Evolutionary conservation across 2,888 invertebrate genomes (phyloP).

Genomic region (Anoplius nigerrimus): DNA sequence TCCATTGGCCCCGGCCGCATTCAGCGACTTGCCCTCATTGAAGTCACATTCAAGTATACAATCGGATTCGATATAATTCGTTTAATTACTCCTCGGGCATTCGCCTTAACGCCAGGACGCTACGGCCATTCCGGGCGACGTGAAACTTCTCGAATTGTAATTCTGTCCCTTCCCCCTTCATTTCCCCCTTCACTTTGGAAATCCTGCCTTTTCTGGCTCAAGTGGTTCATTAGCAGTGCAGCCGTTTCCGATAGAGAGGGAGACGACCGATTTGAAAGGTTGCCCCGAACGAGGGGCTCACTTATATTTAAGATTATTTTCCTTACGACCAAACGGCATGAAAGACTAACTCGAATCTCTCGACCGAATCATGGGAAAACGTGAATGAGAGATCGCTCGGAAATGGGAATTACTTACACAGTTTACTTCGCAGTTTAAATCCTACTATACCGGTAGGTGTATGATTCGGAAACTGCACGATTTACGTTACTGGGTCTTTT

Average conservation of each 20-base stretch:
- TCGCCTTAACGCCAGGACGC: too few relatives aligned
- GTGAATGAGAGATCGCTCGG: background rate
- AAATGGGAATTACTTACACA: too few relatives aligned
- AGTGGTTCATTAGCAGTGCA: slow-evolving; percentile 41
- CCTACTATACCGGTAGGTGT: too few relatives aligned
- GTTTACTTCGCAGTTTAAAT: too few relatives aligned
- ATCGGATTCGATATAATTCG: slow-evolving; percentile 26
- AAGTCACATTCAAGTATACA: slow-evolving; percentile 20
- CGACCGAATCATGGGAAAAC: background rate
- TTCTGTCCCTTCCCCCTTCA: background rate
- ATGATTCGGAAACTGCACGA: too few relatives aligned
- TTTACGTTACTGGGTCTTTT: too few relatives aligned
- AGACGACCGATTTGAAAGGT: slow-evolving; percentile 3
- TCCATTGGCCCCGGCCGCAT: background rate
- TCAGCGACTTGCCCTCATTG: slow-evolving; percentile 15
- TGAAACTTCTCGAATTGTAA: slow-evolving; percentile 25
- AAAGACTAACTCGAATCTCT: background rate
- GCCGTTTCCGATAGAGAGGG: slow-evolving; percentile 19
- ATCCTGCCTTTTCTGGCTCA: slow-evolving; percentile 22
- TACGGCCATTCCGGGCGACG: background rate
- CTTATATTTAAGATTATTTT: slow-evolving; percentile 19
- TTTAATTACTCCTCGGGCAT: slow-evolving; percentile 31
- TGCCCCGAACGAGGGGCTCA: background rate
- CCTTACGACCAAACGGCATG: slow-evolving; percentile 6
- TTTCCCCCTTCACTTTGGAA: slow-evolving; percentile 30